phyloP scores from a whole-genome alignment of 2,888 invertebrate genomes.

The Lithodes maja region DNA sequence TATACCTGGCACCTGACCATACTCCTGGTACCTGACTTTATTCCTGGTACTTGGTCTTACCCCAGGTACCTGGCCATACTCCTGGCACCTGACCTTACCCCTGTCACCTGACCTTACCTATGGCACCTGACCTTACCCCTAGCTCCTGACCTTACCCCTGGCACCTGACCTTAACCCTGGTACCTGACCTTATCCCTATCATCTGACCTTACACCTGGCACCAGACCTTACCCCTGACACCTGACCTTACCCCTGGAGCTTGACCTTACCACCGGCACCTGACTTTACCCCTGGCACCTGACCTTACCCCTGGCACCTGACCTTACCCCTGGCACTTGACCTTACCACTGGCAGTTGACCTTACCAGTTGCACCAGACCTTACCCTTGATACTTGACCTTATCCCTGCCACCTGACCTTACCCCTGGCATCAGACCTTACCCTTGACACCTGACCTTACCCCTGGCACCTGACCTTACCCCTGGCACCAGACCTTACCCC shows the following conservation, averaged over 20 bases:
- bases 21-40: background rate
- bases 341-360: no score
- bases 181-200: background rate
- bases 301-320: background rate
- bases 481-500: background rate
- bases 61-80: background rate
- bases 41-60: background rate
- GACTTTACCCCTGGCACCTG: background rate
- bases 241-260: background rate
- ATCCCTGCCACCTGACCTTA: background rate
- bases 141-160: background rate
- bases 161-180: background rate
- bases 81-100: background rate
- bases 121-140: background rate
- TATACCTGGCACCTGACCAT: background rate
- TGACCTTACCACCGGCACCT: background rate
- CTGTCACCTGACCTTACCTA: background rate
- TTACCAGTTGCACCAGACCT: no score
- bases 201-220: no score
- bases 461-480: background rate
- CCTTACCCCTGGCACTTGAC: background rate
- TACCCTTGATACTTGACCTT: no score
- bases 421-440: background rate
- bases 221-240: background rate
- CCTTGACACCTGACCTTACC: background rate